A percentile compares a stretch with the other conserved stretches of the same genome.
Conservation (phyloP, 2,797 vertebrate genomes). For the Chelmon rostratus region DNA sequence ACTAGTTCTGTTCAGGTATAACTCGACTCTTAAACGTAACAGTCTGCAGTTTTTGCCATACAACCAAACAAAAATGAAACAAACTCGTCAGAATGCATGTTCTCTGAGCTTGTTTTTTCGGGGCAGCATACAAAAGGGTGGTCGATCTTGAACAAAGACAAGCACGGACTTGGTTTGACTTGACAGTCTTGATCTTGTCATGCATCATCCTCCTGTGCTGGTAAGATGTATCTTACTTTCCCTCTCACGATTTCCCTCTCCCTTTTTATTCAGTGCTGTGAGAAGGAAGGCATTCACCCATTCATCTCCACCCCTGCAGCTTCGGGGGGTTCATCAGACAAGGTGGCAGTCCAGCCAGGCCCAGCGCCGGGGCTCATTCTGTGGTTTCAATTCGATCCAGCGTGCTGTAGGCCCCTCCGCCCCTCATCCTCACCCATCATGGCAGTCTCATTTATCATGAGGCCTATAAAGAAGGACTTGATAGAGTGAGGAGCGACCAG, state of each 20-base stretch:
- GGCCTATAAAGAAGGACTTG: constrained; percentile 82
- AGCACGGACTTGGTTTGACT: constrained; percentile 17
- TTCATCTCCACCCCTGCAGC: constrained; percentile 74
- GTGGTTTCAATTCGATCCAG: constrained; percentile 72
- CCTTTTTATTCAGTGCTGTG: constrained; percentile 34
- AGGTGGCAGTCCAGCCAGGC: constrained; percentile 59
- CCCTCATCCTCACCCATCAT: constrained; percentile 65
- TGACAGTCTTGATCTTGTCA: constrained; percentile 33
- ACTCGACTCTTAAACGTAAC: no score
- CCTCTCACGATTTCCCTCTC: constrained; percentile 20
- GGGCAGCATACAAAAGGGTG: neutral
- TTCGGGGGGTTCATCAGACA: constrained; percentile 76
- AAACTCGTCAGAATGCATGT: neutral
- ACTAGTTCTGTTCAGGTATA: neutral
- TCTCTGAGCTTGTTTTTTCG: constrained; percentile 10
- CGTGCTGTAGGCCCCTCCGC: constrained; percentile 56
- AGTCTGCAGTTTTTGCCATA: neutral
- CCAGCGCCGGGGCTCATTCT: constrained; percentile 60
- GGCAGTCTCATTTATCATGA: constrained; percentile 80
- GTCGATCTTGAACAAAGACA: constrained; percentile 23
- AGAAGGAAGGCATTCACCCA: constrained; percentile 57
- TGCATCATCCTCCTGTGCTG: constrained; percentile 34
- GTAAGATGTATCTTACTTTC: constrained; percentile 44
- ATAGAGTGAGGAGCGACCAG: constrained; percentile 81
- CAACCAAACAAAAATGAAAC: neutral